phyloP scores from a whole-genome alignment of 2,888 invertebrate species.

The Dermolepida albohirtum region DNA sequence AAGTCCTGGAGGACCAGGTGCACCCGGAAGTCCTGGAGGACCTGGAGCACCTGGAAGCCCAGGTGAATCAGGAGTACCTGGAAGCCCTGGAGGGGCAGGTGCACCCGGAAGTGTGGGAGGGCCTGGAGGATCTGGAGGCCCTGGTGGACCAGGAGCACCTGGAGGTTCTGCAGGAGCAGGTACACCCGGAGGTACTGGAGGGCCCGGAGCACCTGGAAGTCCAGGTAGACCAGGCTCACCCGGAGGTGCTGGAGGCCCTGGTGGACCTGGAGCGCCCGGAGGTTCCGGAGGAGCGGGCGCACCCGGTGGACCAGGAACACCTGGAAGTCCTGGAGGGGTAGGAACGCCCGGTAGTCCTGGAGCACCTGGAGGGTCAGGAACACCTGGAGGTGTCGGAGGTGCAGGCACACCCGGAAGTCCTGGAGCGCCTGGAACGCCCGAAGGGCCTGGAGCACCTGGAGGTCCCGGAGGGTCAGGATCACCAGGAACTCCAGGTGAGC shows the following conservation, averaged over 20 bases:
- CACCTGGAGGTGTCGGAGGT: constrained; percentile 36
- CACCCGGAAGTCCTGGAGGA: constrained; percentile 37
- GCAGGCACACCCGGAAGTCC: not conserved
- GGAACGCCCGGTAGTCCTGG: constrained; percentile 38
- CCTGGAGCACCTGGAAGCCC: constrained; percentile 53
- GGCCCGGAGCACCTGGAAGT: constrained; percentile 42
- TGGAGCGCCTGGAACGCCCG: constrained; percentile 62
- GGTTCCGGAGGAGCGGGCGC: constrained; percentile 55
- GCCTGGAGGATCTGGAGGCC: too few species aligned
- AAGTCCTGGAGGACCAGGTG: constrained; percentile 58
- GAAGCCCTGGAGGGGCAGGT: constrained; percentile 13
- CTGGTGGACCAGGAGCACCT: constrained; percentile 27
- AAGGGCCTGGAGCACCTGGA: constrained; percentile 66
- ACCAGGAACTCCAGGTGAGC: constrained; percentile 39
- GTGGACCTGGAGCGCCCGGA: not conserved
- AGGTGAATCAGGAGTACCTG: constrained; percentile 60
- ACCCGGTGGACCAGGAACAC: constrained; percentile 54
- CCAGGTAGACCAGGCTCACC: constrained; percentile 59
- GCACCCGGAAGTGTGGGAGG: constrained; percentile 43
- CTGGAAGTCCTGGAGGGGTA: constrained; percentile 39
- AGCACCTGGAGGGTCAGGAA: constrained; percentile 42
- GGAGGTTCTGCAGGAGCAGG: constrained; percentile 52
- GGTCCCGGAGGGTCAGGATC: constrained; percentile 38
- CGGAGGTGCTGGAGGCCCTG: constrained; percentile 43
- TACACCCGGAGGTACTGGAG: constrained; percentile 53